Evolutionary conservation across 2,797 vertebrate genomes (phyloP).

Genomic region (Gallinago stenura): DNA sequence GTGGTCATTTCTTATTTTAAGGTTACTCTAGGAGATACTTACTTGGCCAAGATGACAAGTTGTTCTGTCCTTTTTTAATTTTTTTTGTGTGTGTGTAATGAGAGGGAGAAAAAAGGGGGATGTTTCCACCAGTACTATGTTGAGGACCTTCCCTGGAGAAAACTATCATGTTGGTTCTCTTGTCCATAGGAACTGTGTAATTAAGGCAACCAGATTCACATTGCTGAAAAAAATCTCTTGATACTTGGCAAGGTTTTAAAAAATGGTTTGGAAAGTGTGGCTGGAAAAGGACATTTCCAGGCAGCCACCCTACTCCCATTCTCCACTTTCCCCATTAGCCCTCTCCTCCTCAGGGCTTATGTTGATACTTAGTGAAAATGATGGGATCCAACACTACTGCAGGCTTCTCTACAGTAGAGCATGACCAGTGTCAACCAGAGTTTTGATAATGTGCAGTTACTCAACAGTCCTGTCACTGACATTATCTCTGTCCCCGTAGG

Average conservation of each 20-base stretch:
- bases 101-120: not conserved
- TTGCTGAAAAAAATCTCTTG: not conserved
- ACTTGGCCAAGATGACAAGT: not conserved
- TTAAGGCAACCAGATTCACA: not conserved
- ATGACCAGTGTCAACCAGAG: conserved; percentile 68
- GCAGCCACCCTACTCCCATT: not conserved
- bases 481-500: conserved; percentile 58
- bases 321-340: conserved; percentile 23
- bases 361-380: conserved; percentile 72
- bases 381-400: conserved; percentile 64
- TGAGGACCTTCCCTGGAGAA: not conserved
- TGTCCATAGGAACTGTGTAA: not conserved
- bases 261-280: conserved; percentile 20
- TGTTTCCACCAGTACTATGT: not conserved
- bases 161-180: not conserved
- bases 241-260: not conserved
- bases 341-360: conserved; percentile 50
- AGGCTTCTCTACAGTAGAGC: conserved; percentile 51
- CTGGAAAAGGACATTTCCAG: conserved; percentile 67
- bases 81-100: not conserved
- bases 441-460: conserved; percentile 69
- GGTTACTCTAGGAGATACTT: not conserved
- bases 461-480: conserved; percentile 63
- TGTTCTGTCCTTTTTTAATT: not conserved
- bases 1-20: not conserved